A percentile compares a stretch with the other conserved stretches of the same genome.
These are phyloP conservation scores for Dyspetes luteomarginatus DNA, from an alignment of 2,888 invertebrate species.

Conservation along the genomic window DNA sequence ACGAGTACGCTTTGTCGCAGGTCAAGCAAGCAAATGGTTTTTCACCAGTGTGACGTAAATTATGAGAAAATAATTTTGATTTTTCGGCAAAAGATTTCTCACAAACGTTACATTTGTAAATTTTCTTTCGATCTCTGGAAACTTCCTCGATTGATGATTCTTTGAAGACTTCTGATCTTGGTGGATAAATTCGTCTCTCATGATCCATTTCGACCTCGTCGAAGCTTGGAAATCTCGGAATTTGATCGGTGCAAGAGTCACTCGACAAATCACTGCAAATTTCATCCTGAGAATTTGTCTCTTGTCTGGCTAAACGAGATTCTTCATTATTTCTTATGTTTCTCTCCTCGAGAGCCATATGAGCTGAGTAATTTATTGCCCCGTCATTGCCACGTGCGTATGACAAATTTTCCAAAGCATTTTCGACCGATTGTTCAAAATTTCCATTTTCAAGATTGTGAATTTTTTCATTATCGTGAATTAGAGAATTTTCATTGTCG, in stretches of 20 bases:
- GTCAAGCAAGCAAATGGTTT: constrained; percentile 77
- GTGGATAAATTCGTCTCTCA: constrained; percentile 32
- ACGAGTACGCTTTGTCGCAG: constrained; percentile 79
- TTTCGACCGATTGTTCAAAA: constrained; percentile 70
- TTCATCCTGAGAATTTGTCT: constrained; percentile 58
- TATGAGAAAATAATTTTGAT: constrained; percentile 78
- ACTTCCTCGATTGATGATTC: constrained; percentile 46
- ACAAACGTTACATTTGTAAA: constrained; percentile 77
- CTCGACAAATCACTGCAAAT: constrained; percentile 54
- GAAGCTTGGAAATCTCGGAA: constrained; percentile 58
- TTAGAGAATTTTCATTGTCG: constrained; percentile 76
- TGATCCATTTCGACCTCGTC: constrained; percentile 54
- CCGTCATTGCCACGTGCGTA: constrained; percentile 64
- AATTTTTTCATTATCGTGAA: constrained; percentile 72
- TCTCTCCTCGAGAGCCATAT: constrained; percentile 56
- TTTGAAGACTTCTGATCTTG: constrained; percentile 60
- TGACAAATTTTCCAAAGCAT: constrained; percentile 73
- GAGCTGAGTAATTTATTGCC: constrained; percentile 59
- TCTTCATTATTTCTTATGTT: constrained; percentile 63
- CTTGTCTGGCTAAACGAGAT: constrained; percentile 55
- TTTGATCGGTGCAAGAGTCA: constrained; percentile 61
- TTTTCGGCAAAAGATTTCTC: constrained; percentile 75
- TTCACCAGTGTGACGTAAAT: constrained; percentile 75
- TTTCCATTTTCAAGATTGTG: constrained; percentile 72
- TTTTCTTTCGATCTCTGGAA: constrained; percentile 55